Evolutionary conservation across 2,888 invertebrate species (phyloP).

Genomic region (Thera britannica): DNA sequence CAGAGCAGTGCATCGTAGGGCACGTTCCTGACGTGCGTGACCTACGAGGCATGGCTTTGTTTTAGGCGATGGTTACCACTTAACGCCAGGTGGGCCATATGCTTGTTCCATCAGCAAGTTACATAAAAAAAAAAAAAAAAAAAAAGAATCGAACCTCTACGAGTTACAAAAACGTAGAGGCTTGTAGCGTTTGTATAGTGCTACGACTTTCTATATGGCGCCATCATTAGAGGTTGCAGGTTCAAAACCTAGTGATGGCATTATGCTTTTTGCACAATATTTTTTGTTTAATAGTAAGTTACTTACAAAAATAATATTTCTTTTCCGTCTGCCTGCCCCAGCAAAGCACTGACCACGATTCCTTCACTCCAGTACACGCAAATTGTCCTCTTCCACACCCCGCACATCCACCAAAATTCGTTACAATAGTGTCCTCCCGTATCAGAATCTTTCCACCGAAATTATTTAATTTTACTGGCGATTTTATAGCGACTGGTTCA

Average conservation of each 20-base stretch:
- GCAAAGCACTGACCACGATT: conserved; percentile 73
- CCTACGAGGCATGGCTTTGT: too few species aligned
- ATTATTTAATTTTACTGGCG: conserved; percentile 23
- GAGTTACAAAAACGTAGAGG: too few species aligned
- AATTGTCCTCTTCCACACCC: conserved; percentile 71
- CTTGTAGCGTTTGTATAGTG: too few species aligned
- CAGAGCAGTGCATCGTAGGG: too few species aligned
- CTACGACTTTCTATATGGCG: too few species aligned
- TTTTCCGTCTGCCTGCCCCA: conserved; percentile 74
- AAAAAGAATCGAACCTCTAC: too few species aligned
- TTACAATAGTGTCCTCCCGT: conserved; percentile 73
- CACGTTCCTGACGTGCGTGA: too few species aligned
- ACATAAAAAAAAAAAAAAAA: too few species aligned
- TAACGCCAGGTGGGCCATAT: too few species aligned
- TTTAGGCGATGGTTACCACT: too few species aligned
- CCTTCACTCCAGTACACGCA: conserved; percentile 67
- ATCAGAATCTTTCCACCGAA: conserved; percentile 51
- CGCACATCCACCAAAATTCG: conserved; percentile 67
- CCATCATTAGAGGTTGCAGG: too few species aligned
- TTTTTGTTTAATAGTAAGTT: conserved; percentile 14
- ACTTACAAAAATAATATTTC: conserved; percentile 76
- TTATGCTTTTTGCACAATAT: background rate
- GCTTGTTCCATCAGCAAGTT: too few species aligned
- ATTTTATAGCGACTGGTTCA: conserved; percentile 20
- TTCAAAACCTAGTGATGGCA: conserved; percentile 13